Conservation (phyloP, 2,113 vertebrate species). For the Gorilla gorilla region DNA sequence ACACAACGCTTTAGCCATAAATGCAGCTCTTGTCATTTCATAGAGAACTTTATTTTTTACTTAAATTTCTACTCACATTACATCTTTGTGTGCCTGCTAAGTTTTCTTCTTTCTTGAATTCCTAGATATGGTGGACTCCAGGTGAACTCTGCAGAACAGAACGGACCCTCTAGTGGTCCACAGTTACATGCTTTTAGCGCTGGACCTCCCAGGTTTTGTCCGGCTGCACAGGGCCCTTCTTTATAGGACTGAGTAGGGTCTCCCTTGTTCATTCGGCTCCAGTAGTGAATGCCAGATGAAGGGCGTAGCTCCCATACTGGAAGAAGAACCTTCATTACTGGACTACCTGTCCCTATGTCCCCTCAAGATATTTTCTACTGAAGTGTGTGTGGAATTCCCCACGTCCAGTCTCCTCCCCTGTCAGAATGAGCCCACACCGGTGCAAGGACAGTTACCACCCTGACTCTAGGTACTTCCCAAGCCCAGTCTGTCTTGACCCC, state of each 20-base stretch:
- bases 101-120: neutral
- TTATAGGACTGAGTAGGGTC: rapidly evolving
- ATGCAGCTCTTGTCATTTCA: rapidly evolving
- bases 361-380: no score
- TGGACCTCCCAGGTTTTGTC: no score
- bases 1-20: no score
- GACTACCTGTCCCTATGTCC: rapidly evolving
- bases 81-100: rapidly evolving
- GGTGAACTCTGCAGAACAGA: rapidly evolving
- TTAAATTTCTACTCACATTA: neutral
- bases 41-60: neutral
- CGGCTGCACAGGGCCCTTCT: no score
- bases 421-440: rapidly evolving
- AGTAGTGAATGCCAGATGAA: no score
- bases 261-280: neutral
- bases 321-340: neutral
- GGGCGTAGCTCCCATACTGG: neutral
- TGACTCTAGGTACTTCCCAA: neutral
- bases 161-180: rapidly evolving
- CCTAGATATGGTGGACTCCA: no score
- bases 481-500: neutral
- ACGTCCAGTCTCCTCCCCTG: rapidly evolving
- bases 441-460: no score
- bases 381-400: neutral
- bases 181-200: no score